phyloP scores from a whole-genome alignment of 1,140 invertebrate genomes.

The Drosophila busckii region DNA sequence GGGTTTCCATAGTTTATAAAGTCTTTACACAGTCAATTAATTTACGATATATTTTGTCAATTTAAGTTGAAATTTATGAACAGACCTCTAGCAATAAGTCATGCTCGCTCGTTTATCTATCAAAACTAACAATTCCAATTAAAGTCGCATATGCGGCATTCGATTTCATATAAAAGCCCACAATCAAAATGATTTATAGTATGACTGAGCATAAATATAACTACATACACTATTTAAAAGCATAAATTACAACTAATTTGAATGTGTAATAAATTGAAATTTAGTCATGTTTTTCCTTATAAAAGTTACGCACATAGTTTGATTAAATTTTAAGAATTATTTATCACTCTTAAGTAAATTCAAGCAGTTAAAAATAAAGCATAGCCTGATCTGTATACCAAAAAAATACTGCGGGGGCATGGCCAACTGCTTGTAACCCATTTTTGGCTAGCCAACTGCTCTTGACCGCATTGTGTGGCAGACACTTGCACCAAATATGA shows the following conservation, averaged over 20 bases:
- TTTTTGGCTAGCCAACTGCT: slow-evolving; percentile 53
- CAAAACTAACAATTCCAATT: slow-evolving; percentile 17
- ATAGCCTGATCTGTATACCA: too few relatives aligned
- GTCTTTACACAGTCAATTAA: too few relatives aligned
- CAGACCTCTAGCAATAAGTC: slow-evolving; percentile 8
- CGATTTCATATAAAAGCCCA: slow-evolving; percentile 7
- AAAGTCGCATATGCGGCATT: slow-evolving; percentile 2
- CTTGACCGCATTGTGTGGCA: slow-evolving; percentile 50
- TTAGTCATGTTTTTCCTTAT: too few relatives aligned
- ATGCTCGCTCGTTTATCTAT: slow-evolving; percentile 8
- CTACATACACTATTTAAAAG: too few relatives aligned
- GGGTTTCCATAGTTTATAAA: too few relatives aligned
- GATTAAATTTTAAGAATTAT: too few relatives aligned
- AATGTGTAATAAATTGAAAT: too few relatives aligned
- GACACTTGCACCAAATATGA: slow-evolving; percentile 47
- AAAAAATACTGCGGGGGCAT: slow-evolving; percentile 39
- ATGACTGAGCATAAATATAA: too few relatives aligned
- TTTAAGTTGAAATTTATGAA: slow-evolving; percentile 9
- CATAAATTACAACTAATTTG: too few relatives aligned
- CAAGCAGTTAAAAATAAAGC: too few relatives aligned
- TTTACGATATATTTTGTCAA: slow-evolving; percentile 16
- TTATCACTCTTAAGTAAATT: too few relatives aligned
- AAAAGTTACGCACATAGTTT: too few relatives aligned
- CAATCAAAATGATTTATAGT: slow-evolving; percentile 15
- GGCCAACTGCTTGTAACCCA: slow-evolving; percentile 60